Conservation (phyloP, 2,888 invertebrate genomes). For the Apotomis capreana region DNA sequence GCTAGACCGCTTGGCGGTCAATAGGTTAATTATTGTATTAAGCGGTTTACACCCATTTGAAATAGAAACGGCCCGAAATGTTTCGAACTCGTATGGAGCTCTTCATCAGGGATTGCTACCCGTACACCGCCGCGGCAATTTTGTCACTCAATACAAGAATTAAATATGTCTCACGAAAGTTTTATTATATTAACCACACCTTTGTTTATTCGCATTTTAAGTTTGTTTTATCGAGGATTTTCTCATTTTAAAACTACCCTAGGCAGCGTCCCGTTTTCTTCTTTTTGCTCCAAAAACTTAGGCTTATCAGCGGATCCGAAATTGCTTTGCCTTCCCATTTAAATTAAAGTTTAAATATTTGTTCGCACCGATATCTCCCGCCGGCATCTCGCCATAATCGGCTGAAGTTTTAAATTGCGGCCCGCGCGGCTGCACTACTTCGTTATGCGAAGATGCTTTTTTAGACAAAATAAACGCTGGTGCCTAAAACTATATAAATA, state of each 20-base stretch:
- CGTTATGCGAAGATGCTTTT: background rate
- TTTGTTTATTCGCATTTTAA: background rate
- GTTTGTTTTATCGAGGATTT: background rate
- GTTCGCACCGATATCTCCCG: conserved; percentile 32
- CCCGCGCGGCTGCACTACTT: background rate
- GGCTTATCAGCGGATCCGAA: conserved; percentile 25
- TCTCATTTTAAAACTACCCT: background rate
- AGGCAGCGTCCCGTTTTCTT: background rate
- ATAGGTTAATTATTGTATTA: too few species aligned
- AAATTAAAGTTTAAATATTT: conserved; percentile 40
- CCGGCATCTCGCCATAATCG: conserved; percentile 33
- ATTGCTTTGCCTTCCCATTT: conserved; percentile 31
- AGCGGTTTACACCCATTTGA: too few species aligned
- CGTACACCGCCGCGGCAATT: too few species aligned
- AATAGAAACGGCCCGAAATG: too few species aligned
- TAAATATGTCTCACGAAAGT: too few species aligned
- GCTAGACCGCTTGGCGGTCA: too few species aligned
- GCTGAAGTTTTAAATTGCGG: conserved; percentile 40
- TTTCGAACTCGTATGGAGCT: too few species aligned
- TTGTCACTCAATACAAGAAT: too few species aligned
- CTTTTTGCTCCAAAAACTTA: conserved; percentile 1
- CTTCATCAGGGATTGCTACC: too few species aligned
- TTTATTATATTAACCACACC: too few species aligned
- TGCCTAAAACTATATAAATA: too few species aligned
- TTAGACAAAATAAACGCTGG: background rate